Conservation (phyloP, 2,113 vertebrate species). For the Platysternon megacephalum region DNA sequence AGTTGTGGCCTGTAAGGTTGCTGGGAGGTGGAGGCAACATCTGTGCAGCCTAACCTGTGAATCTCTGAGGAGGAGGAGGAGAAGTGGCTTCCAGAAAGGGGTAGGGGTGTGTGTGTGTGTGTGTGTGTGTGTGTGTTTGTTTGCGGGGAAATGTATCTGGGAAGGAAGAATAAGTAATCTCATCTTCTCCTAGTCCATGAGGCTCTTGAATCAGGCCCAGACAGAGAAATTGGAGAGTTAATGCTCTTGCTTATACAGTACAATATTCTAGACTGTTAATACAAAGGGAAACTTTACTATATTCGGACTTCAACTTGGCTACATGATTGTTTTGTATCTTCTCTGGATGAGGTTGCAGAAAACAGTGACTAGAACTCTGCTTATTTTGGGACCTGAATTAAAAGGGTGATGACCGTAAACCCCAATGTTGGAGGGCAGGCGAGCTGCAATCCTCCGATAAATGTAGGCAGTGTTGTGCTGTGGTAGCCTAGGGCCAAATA, state of each 20-base stretch:
- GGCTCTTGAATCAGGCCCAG: neutral
- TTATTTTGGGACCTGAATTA: neutral
- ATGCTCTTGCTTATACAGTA: neutral
- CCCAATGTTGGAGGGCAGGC: neutral
- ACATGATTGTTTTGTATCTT: neutral
- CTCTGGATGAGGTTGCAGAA: neutral
- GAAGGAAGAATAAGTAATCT: neutral
- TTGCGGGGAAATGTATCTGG: neutral
- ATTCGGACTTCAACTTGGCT: neutral
- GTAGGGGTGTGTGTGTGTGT: no score
- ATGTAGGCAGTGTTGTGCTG: neutral
- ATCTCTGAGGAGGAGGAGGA: neutral
- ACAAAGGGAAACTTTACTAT: neutral
- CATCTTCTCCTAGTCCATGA: neutral
- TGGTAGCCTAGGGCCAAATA: neutral
- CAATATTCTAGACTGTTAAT: neutral
- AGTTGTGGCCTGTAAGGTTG: neutral
- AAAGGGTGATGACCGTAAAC: neutral
- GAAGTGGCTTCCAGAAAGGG: neutral
- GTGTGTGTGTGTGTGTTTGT: no score
- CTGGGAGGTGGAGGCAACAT: neutral
- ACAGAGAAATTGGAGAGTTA: neutral
- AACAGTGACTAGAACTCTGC: neutral
- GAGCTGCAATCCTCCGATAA: neutral
- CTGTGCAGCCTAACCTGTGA: neutral